Percentiles rank a stretch among this genome's conserved stretches.
These are phyloP conservation scores for Tridacna crocea DNA, from an alignment of 2,888 invertebrate species.

Conservation along the genomic window DNA sequence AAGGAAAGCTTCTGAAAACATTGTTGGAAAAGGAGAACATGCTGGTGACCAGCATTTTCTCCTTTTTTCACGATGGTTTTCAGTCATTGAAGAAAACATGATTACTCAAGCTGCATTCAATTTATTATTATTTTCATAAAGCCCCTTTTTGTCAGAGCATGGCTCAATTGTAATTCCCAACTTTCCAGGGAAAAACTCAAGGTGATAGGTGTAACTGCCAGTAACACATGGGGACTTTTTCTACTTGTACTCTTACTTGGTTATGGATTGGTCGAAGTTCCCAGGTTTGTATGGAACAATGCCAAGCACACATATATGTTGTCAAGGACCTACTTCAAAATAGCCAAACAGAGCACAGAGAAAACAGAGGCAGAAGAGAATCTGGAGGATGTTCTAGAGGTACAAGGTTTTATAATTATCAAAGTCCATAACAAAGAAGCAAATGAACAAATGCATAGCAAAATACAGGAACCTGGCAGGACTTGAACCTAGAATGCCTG, in stretches of 20 bases:
- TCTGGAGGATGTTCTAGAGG: slow-evolving; percentile 97
- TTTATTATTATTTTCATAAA: too few relatives aligned
- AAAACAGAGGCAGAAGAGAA: slow-evolving; percentile 98
- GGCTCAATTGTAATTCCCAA: too few relatives aligned
- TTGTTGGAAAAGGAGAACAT: not conserved
- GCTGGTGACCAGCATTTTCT: not conserved
- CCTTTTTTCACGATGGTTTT: not conserved
- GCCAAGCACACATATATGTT: slow-evolving; percentile 93
- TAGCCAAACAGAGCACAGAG: slow-evolving; percentile 96
- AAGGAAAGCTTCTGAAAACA: not conserved
- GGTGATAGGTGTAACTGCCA: slow-evolving; percentile 98
- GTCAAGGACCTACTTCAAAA: slow-evolving; percentile 95
- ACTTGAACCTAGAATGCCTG: too few relatives aligned
- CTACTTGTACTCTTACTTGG: slow-evolving; percentile 95
- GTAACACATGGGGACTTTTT: slow-evolving; percentile 99
- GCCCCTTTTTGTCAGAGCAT: too few relatives aligned
- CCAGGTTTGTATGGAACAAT: slow-evolving; percentile 94
- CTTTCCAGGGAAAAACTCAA: slow-evolving; percentile 91
- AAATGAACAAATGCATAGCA: too few relatives aligned
- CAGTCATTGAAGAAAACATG: too few relatives aligned
- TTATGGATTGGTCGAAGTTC: slow-evolving; percentile 97
- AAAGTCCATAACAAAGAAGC: too few relatives aligned
- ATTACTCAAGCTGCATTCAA: too few relatives aligned
- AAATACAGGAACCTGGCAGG: too few relatives aligned
- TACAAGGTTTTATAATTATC: slow-evolving; percentile 80